Base-by-base conservation (phyloP, 2,888 invertebrate species). In the Callyntrura guangdongensis region DNA sequence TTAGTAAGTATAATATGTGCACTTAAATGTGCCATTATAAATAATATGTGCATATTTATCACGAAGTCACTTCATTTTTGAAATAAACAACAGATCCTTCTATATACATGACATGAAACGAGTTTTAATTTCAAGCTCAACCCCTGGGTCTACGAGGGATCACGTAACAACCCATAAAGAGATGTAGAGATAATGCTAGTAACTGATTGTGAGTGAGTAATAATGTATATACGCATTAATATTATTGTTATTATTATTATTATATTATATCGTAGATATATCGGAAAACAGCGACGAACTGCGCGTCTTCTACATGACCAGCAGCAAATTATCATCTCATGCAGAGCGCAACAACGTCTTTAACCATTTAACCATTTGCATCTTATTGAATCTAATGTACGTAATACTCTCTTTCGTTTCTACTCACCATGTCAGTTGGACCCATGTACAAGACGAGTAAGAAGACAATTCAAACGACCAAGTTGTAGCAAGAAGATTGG, bases 91-190 rank as follows among this genome's bases (percentile, higher is more conserved):
- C 61, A 45, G 12, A 83, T 25, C 36, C 64, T n/a, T 11, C 45
- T 25, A 85, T 67, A 84, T 64, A 67, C 59, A 17, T n/a, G 17
- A 59, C 17, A 85, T 74, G 83, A 90, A 90, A 90, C 90, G 61
- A 90, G 90, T 90, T 90, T 90, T 90, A 90, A 90, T 90, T 90
- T 86, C 81, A 72, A 72, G 72, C 90, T 86, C 85, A 86, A 86
- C 83, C 84, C 72, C 49, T 72, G 45, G 20, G 59, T 17, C 77
- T 81, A 77, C 61, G 47, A 53, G 27, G 81, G 82, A 90, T 86
- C 67, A 72, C 61, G 47, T 81, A 85, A 84, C 79, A 79, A 81
- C 72, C 72, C 56, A 86, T 81, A 90, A 90, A 83, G 79, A 72
- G 22, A 69, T 81, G 20, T 20, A 77, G 17, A 45, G 69, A 81